Evolutionary conservation across 2,888 invertebrate genomes (phyloP), one percentile per base, ranked within the genome.

Genomic region (Harpagoxenus sublaevis): DNA sequence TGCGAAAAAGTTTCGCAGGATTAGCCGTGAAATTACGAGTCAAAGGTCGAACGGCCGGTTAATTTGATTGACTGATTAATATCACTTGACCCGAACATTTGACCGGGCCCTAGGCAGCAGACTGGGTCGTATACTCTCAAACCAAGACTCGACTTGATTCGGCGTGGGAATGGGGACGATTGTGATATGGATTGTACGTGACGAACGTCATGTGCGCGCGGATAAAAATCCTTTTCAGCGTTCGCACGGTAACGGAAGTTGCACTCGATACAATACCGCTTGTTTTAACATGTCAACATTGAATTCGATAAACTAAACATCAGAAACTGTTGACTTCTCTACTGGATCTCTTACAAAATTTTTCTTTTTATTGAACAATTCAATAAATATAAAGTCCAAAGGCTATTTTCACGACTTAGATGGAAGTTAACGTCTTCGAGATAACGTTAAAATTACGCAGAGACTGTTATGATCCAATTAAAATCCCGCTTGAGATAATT

Each of bases 21-120:
- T 89, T 89, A 84, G 53, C 23, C 68, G 60, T 63, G 71, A 73
- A 75, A 79, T 71, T 77, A 62, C 31, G 65, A 73, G 85, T 62
- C 88, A 86, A 53, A 88, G 92, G 89, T 90, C 90, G 87, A 87
- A 89, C 78, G 79, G 23, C 81, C 85, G 85, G 84, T 91, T 92
- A 92, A 93, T 93, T 92, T 88, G 90, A 90, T 92, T 92, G 91
- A 89, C 84, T 92, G 90, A 89, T 92, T 94, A 92, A 93, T 89
- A 90, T 83, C 92, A 92, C 86, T 94, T 94, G 92, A 93, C 93
- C 92, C 88, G 60, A 39, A 28, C 62, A 84, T 89, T 92, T 90
- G 91, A 93, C 87, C 89, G 70, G 79, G 73, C 39, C 31, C 78
- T 78, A 81, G 85, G 18, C 87, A 85, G 51, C 86, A 84, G 87